A percentile compares a stretch with the other conserved stretches of the same genome.
Evolutionary conservation across 2,888 invertebrate species (phyloP).

Genomic region (Stenotaenia linearis): DNA sequence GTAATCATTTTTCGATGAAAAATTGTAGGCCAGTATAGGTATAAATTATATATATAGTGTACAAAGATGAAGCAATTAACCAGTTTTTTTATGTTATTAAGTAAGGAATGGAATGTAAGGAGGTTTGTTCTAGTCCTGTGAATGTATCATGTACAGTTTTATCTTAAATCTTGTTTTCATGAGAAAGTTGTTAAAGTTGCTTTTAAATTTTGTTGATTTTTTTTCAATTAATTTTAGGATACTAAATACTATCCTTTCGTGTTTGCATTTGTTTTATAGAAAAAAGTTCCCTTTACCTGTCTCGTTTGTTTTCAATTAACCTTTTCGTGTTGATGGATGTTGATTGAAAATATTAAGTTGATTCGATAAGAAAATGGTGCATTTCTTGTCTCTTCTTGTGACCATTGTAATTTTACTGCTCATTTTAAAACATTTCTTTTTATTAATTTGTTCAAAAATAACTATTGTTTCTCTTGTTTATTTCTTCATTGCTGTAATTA

Average conservation of each 20-base stretch:
- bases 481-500: background rate
- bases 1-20: background rate
- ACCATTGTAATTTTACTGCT: conserved; percentile 18
- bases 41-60: conserved; percentile 15
- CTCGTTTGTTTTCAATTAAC: background rate
- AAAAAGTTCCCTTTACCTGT: background rate
- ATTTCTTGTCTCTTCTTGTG: conserved; percentile 15
- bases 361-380: background rate
- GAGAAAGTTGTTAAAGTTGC: background rate
- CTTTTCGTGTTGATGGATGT: background rate
- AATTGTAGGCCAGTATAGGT: conserved; percentile 20
- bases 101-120: conserved; percentile 7
- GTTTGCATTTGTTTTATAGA: background rate
- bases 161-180: background rate
- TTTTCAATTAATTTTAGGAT: background rate
- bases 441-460: background rate
- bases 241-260: background rate
- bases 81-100: background rate
- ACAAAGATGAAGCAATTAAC: background rate
- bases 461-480: background rate
- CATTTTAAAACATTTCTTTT: background rate
- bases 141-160: conserved; percentile 14
- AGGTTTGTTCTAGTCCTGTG: conserved; percentile 21
- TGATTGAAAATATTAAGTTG: background rate
- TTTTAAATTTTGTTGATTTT: background rate